These are phyloP conservation scores for Chirona hameri DNA, from an alignment of 2,888 invertebrate species.

Conservation along the genomic window DNA sequence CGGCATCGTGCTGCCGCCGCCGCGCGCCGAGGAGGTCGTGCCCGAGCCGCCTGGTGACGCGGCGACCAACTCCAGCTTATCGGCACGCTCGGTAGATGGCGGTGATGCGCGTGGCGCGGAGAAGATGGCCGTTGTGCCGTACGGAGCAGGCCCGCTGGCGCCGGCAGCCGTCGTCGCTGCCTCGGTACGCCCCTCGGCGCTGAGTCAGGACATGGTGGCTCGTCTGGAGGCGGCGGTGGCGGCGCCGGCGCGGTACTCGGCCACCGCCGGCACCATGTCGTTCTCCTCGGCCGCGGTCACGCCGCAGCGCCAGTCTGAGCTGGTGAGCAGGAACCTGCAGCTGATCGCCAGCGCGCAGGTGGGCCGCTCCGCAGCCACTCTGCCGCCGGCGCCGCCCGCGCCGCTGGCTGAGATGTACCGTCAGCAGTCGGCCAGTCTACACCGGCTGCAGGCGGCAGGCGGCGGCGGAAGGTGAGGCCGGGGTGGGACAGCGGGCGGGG, in stretches of 20 bases:
- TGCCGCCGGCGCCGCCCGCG: conserved; percentile 6
- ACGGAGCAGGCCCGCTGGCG: background rate
- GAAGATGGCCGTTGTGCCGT: background rate
- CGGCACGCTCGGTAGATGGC: background rate
- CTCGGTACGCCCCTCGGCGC: background rate
- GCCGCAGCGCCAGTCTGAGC: background rate
- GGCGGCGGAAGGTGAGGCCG: background rate
- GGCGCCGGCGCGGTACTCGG: background rate
- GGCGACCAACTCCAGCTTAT: background rate
- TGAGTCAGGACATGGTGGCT: background rate
- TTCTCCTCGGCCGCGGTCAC: background rate
- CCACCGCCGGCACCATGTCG: too few relatives aligned
- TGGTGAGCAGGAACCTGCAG: conserved; percentile 5
- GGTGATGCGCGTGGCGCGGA: background rate
- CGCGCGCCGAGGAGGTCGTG: background rate
- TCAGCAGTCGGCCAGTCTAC: background rate
- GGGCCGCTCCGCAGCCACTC: background rate
- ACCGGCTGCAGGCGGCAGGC: background rate
- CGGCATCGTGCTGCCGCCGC: conserved; percentile 41
- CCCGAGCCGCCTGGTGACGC: background rate
- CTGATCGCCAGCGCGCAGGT: conserved; percentile 8
- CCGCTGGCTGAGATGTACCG: conserved; percentile 22
- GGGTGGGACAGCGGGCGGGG: background rate
- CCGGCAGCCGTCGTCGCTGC: background rate
- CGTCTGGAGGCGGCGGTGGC: background rate